Base-by-base conservation (phyloP, 2,888 invertebrate species). In the Brachylomia viminalis region DNA sequence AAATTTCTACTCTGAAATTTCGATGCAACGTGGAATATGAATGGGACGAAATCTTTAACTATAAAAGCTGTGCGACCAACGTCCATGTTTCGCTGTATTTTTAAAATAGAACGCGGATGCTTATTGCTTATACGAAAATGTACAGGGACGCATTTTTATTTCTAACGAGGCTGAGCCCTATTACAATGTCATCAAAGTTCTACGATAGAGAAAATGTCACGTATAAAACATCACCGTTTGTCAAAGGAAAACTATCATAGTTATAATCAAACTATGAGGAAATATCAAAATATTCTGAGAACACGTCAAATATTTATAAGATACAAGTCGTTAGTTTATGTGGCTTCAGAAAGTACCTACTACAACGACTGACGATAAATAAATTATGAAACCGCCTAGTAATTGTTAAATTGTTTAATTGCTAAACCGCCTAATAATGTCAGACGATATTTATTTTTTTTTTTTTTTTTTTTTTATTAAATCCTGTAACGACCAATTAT, bases 271-370 rank as follows among this genome's bases (percentile, higher is more conserved):
- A 42, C 47, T 64, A 42, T 45, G 11, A 56, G 6, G 13, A 82
- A 17, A 61, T 42, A 56, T 30, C 20, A 23, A 77, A 59, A 49
- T 61, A 62, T 83, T 71, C 66, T 58, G 4, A 56, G 23, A 71
- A 71, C 61, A 62, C 27, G 66, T 64, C 78, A 83, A 62, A 82
- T 78, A 79, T 72, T 69, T 72, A 77, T 71, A 77, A 78, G 45
- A 33, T 54, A 68, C 58, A 59, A 78, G 67, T 80, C 70, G 42
- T 42, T 42, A 38, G n/a, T 83, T 52, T 45, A 10, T 30, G 52
- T 70, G 33, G 58, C 52, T 77, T 77, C 56, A 17, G 45, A 67
- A 66, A 66, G n/a, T 77, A 73, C 27, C 23, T 47, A 49, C 33
- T 47, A 47, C 27, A 54, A 42, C 10, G 15, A 61, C 66, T 17